Evolutionary conservation across 1,140 invertebrate species (phyloP).

Genomic region (Panulirus ornatus): DNA sequence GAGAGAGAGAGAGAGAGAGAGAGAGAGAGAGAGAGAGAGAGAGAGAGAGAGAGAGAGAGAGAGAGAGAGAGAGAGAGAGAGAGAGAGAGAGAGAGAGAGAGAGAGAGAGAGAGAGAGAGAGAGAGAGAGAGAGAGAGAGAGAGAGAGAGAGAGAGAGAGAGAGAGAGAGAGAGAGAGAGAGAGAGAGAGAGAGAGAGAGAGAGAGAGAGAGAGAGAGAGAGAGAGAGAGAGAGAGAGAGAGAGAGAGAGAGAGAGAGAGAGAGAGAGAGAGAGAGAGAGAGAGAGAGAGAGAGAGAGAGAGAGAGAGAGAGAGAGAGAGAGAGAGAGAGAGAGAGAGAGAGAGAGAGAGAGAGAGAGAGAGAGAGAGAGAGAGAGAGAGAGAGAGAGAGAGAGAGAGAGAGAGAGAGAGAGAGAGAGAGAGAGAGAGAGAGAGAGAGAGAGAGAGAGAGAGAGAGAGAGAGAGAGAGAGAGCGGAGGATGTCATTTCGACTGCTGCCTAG

Average conservation of each 20-base stretch:
- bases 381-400: constrained; percentile 7
- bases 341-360: constrained; percentile 7
- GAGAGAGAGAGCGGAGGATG: no score
- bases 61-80: background rate
- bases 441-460: background rate
- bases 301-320: constrained; percentile 7
- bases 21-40: constrained; percentile 7
- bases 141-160: constrained; percentile 7
- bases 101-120: constrained; percentile 7
- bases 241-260: constrained; percentile 2
- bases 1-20: constrained; percentile 7
- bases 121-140: constrained; percentile 7
- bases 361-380: constrained; percentile 7
- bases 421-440: constrained; percentile 7
- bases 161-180: constrained; percentile 7
- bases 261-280: constrained; percentile 7
- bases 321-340: constrained; percentile 7
- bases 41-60: background rate
- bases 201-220: background rate
- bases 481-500: no score
- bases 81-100: constrained; percentile 7
- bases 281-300: constrained; percentile 7
- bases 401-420: constrained; percentile 7
- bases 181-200: constrained; percentile 7
- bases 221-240: no score